Percentiles rank a stretch among this genome's conserved stretches.
phyloP scores from a whole-genome alignment of 2,888 invertebrate species.

The Megaustenia siamemsis region DNA sequence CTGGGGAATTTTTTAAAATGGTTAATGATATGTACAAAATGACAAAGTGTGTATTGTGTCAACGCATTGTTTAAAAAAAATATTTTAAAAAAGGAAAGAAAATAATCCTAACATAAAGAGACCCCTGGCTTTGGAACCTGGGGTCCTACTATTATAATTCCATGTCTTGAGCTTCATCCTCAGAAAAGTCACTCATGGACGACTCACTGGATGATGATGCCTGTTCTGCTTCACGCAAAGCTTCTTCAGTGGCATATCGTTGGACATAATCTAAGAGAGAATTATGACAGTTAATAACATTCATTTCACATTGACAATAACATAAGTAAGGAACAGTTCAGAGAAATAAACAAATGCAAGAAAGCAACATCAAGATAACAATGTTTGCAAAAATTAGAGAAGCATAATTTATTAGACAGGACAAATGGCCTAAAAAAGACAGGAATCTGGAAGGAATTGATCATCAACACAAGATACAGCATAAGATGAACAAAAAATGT shows the following conservation, averaged over 20 bases:
- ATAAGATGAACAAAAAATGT: no score
- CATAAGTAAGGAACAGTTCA: neutral
- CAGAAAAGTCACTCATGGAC: constrained; percentile 99
- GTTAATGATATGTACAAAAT: constrained; percentile 42
- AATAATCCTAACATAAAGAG: constrained; percentile 24
- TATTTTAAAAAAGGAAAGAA: constrained; percentile 22
- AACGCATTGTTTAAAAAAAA: no score
- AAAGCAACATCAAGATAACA: no score
- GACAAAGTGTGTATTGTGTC: constrained; percentile 1
- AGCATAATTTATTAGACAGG: no score
- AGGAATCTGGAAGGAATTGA: no score
- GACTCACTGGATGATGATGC: constrained; percentile 89
- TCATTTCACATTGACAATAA: neutral
- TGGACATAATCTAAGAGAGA: constrained; percentile 91
- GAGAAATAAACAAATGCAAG: no score
- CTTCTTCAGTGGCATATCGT: constrained; percentile 98
- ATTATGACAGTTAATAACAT: neutral
- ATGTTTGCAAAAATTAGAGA: no score
- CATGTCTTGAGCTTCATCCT: constrained; percentile 99
- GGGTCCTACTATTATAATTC: constrained; percentile 91
- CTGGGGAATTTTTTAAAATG: constrained; percentile 6
- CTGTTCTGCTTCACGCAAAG: constrained; percentile 89
- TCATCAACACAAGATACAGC: no score
- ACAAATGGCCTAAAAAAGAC: no score
- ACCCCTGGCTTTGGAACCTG: constrained; percentile 38